These are phyloP conservation scores for Laticauda colubrina DNA, from an alignment of 2,113 vertebrate genomes.

Conservation along the genomic window DNA sequence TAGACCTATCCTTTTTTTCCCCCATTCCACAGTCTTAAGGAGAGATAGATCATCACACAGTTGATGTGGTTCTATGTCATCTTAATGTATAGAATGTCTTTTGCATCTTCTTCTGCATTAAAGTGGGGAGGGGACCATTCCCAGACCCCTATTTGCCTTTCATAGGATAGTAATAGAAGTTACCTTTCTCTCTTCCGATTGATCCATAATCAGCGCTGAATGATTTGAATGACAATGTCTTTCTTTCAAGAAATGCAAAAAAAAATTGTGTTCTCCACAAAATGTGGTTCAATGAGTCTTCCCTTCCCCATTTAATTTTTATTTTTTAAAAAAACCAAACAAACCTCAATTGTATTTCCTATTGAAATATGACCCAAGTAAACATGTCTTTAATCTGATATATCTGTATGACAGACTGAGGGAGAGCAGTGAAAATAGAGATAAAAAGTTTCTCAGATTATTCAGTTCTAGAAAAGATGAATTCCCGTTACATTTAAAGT, in stretches of 20 bases:
- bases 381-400: not conserved
- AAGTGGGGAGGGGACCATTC: not conserved
- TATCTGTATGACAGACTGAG: not conserved
- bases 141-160: conserved; percentile 47
- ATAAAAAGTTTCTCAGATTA: not conserved
- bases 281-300: conserved; percentile 11
- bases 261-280: conserved; percentile 7
- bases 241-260: conserved; percentile 25
- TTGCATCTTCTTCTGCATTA: conserved; percentile 49
- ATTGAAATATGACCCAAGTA: conserved; percentile 29
- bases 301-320: not conserved
- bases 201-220: conserved; percentile 39
- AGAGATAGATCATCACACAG: conserved; percentile 20
- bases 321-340: not conserved
- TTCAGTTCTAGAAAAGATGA: not conserved
- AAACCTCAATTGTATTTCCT: conserved; percentile 29
- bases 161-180: conserved; percentile 33
- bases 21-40: conserved; percentile 6
- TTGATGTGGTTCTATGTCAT: conserved; percentile 12
- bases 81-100: conserved; percentile 36
- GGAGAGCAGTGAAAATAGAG: not conserved
- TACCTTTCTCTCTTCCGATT: conserved; percentile 24
- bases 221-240: conserved; percentile 39
- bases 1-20: not conserved
- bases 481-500: not conserved